Conservation (phyloP, 92 coral and sea anemone species). For the Zoanthus sansibaricus region DNA sequence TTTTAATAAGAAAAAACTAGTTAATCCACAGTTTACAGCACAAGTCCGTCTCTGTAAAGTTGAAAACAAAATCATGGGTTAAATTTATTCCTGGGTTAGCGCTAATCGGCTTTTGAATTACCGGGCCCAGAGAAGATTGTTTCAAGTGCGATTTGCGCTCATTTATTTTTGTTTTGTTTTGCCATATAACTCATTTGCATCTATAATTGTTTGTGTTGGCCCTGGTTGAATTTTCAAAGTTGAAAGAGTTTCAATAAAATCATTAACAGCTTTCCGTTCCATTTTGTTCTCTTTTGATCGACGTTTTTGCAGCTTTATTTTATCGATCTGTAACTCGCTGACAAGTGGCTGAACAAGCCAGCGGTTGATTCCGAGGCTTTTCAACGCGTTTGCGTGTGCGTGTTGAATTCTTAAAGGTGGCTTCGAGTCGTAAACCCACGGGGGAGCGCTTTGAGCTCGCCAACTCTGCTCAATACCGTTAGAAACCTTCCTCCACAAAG, state of each 20-base stretch:
- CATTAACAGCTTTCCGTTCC: constrained; percentile 67
- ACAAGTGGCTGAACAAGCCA: constrained; percentile 77
- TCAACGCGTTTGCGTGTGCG: constrained; percentile 80
- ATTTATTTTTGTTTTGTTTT: constrained; percentile 28
- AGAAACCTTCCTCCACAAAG: constrained; percentile 84
- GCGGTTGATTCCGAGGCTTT: constrained; percentile 73
- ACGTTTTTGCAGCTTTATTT: constrained; percentile 64
- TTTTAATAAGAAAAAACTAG: too few relatives aligned
- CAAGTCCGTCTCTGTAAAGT: too few relatives aligned
- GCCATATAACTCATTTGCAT: constrained; percentile 66
- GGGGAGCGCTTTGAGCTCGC: constrained; percentile 85
- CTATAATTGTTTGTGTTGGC: constrained; percentile 70
- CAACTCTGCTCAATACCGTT: constrained; percentile 64
- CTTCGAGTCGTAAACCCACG: constrained; percentile 57
- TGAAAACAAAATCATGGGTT: too few relatives aligned
- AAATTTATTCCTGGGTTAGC: too few relatives aligned
- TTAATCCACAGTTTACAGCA: too few relatives aligned
- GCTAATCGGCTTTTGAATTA: too few relatives aligned
- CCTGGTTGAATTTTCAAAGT: constrained; percentile 77
- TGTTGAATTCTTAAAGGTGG: constrained; percentile 77
- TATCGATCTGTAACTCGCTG: constrained; percentile 84
- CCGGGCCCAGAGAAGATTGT: too few relatives aligned
- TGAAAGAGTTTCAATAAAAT: constrained; percentile 74
- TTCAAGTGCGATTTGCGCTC: not conserved
- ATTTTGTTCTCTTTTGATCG: constrained; percentile 71